A percentile compares a stretch with the other conserved stretches of the same genome.
Evolutionary conservation across 2,113 vertebrate species (phyloP).

Genomic region (Amazona vittata): DNA sequence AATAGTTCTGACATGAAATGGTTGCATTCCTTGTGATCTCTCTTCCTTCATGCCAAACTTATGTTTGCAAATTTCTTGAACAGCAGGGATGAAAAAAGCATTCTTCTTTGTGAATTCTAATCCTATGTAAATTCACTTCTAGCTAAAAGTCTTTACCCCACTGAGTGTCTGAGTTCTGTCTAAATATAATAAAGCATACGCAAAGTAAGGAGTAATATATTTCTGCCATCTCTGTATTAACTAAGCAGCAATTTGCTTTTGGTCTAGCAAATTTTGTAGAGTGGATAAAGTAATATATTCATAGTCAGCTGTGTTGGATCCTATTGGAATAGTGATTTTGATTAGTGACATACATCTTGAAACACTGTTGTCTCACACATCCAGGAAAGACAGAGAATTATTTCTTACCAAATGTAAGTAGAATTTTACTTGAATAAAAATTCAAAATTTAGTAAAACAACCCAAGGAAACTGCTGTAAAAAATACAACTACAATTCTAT

Average conservation of each 20-base stretch:
- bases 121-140: neutral
- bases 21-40: neutral
- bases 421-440: conserved; percentile 57
- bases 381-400: neutral
- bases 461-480: conserved; percentile 3
- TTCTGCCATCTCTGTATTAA: neutral
- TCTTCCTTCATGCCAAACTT: neutral
- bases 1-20: neutral
- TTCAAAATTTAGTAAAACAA: conserved; percentile 19
- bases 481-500: neutral
- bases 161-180: neutral
- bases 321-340: conserved; percentile 33
- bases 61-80: neutral
- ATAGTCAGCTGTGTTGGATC: neutral
- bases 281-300: conserved; percentile 24
- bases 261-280: neutral
- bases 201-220: neutral
- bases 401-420: neutral
- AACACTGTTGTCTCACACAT: neutral
- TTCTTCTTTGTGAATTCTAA: neutral
- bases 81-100: neutral
- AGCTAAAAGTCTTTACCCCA: neutral
- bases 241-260: conserved; percentile 11
- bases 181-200: neutral
- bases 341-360: conserved; percentile 16